phyloP scores from a whole-genome alignment of 2,113 vertebrate genomes.

The Dipodomys stephensi region DNA sequence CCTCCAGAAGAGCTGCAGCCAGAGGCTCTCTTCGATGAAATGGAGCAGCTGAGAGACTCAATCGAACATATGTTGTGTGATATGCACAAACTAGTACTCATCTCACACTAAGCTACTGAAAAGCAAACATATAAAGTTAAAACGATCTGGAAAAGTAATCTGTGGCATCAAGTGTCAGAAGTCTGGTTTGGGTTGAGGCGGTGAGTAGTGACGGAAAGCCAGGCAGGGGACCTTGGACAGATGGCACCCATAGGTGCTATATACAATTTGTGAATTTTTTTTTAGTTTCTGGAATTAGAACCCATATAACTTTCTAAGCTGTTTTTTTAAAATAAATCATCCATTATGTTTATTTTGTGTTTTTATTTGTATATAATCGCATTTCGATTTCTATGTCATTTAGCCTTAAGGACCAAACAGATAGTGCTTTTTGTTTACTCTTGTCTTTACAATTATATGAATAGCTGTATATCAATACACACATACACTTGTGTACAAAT shows the following conservation, averaged over 20 bases:
- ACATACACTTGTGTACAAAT: not conserved
- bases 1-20: not conserved
- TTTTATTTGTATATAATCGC: not conserved
- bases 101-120: not conserved
- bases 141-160: not conserved
- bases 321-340: not conserved
- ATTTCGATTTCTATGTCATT: not conserved
- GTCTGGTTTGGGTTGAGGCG: rapidly evolving
- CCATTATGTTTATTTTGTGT: not conserved
- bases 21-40: not conserved
- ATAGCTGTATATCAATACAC: not conserved
- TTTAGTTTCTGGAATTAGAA: not conserved
- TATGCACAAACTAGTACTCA: not conserved
- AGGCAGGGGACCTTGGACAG: too few species aligned
- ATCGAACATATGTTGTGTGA: not conserved
- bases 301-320: not conserved
- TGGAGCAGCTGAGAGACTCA: not conserved
- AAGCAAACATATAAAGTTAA: not conserved
- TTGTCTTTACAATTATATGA: not conserved
- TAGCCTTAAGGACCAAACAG: not conserved
- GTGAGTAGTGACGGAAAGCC: not conserved
- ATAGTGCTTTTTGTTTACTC: not conserved
- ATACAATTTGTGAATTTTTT: not conserved
- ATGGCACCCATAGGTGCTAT: not conserved
- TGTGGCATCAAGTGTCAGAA: not conserved